Base-by-base conservation (phyloP, 2,797 vertebrate genomes). In the Oryzias sinensis region DNA sequence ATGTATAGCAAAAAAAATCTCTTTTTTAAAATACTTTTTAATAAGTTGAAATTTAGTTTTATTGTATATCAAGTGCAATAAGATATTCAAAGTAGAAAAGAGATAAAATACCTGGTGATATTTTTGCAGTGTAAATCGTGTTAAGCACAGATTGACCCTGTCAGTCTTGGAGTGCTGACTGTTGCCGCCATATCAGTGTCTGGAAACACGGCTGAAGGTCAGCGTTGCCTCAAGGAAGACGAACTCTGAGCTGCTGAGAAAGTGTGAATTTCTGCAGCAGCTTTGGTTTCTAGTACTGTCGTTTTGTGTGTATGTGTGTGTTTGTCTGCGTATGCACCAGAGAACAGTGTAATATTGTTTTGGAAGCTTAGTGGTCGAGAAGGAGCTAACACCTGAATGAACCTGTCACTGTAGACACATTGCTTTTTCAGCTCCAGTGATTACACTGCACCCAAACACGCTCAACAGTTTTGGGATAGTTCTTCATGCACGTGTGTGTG, bases 391-490 rank as follows among this genome's bases (percentile, higher is more conserved):
- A 90, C 88, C 88, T 92, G 87, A 90, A 84, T 89, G 87, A 87
- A 89, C 87, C 85, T 88, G 87, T 92, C 90, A 90, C 64, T 56
- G 85, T 64, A 87, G 89, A 91, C 88, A 85, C 88, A 87, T 85
- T 82, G 81, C 86, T 88, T 83, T 89, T 90, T 88, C 87, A 80
- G 87, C 86, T 88, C 83, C 86, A 87, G 69, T 76, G 87, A 88
- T 88, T 90, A 85, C 84, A 85, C 77, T 72, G 64, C 82, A 70
- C 77, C 68, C 62, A 74, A 85, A 86, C 72, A 77, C 75, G 58
- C 79, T 64, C 79, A 81, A 79, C 78, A 73, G 67, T 82, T 75
- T 76, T 71, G 49, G 59, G 60, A 74, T 67, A 63, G 43, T 66
- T 77, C 53, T 80, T 47, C 68, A 60, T 73, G 22, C 14, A 44